Percentiles rank a stretch among this genome's conserved stretches.
phyloP scores from a whole-genome alignment of 2,113 vertebrate species.

The Xenopus tropicalis region UCB_Xtro_10.0 CM004446.2:63182501-63183000 shows the following conservation, averaged over 20 bases:
- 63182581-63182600: neutral
- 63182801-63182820: constrained; percentile 1
- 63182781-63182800: neutral
- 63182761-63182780: constrained; percentile 5
- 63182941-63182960: constrained; percentile 9
- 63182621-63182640: constrained; percentile 31
- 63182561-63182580: neutral
- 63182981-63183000: too few relatives aligned
- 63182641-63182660: constrained; percentile 44
- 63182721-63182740: constrained; percentile 1
- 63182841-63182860: constrained; percentile 10
- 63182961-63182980: neutral
- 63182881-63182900: constrained; percentile 23
- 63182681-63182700: constrained; percentile 37
- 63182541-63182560: constrained; percentile 20
- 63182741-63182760: constrained; percentile 16
- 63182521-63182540: neutral
- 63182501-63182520: too few relatives aligned
- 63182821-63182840: constrained; percentile 12
- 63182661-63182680: constrained; percentile 25
- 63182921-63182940: constrained; percentile 4
- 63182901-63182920: neutral
- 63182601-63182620: neutral
- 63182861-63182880: constrained; percentile 13
- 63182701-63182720: neutral